Conservation (phyloP, 2,113 vertebrate genomes). For the Synchiropus splendidus region DNA sequence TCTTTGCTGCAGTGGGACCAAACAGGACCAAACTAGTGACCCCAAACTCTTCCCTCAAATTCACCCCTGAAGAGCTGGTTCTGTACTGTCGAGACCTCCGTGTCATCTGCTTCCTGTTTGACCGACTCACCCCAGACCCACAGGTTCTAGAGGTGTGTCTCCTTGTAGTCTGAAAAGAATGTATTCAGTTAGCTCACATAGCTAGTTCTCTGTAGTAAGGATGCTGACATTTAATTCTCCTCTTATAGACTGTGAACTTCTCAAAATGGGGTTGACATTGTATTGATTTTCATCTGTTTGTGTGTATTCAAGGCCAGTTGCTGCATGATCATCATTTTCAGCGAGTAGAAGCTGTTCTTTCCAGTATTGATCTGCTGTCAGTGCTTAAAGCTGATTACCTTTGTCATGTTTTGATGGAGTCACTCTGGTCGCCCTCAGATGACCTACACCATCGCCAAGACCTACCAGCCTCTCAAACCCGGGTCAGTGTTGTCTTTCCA, state of each 20-base stretch:
- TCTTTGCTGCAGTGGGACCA: constrained; percentile 67
- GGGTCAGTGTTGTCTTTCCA: constrained; percentile 67
- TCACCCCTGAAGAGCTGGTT: constrained; percentile 82
- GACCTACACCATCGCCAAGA: constrained; percentile 72
- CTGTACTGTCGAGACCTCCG: constrained; percentile 84
- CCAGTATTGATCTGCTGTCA: too few species aligned
- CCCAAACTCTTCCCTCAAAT: constrained; percentile 76
- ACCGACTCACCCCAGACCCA: constrained; percentile 68
- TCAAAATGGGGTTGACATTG: too few species aligned
- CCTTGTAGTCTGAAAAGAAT: too few species aligned
- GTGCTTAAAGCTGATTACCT: constrained; percentile 33
- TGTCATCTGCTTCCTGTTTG: constrained; percentile 79
- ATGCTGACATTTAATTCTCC: too few species aligned
- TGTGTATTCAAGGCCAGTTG: too few species aligned
- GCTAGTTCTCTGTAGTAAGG: too few species aligned
- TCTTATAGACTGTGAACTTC: too few species aligned
- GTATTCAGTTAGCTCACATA: too few species aligned
- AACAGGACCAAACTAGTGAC: constrained; percentile 80
- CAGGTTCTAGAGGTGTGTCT: constrained; percentile 77
- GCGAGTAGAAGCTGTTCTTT: too few species aligned
- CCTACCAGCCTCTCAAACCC: constrained; percentile 70
- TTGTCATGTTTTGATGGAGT: constrained; percentile 33
- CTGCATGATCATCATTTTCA: too few species aligned
- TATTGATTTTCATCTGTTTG: too few species aligned
- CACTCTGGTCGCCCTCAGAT: constrained; percentile 54